Percentiles rank a stretch among this genome's conserved stretches.
phyloP scores from a whole-genome alignment of 2,113 vertebrate species.

The Sinocyclocheilus maitianheensis region DNA sequence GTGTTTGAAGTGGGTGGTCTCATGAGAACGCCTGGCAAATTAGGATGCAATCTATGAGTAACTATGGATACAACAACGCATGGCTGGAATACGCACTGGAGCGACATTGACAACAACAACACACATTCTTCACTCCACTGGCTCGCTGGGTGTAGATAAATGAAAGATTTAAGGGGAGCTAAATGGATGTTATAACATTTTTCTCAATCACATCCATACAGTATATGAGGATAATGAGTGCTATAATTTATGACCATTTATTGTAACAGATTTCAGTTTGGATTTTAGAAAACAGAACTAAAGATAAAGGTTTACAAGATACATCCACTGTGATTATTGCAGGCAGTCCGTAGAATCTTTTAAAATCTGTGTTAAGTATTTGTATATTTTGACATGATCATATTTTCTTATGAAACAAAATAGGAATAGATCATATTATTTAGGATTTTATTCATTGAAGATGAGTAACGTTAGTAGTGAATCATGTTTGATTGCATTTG shows the following conservation, averaged over 20 bases:
- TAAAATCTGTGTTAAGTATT: background rate
- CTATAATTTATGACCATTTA: background rate
- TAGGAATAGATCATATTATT: background rate
- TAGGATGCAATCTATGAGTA: conserved; percentile 58
- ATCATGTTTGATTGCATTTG: background rate
- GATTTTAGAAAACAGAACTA: background rate
- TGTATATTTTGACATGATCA: background rate
- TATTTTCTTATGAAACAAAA: too few species aligned
- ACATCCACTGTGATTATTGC: background rate
- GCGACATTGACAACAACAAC: conserved; percentile 36
- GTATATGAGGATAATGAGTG: background rate
- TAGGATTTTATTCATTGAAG: background rate
- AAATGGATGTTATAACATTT: background rate
- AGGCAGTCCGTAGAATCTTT: background rate
- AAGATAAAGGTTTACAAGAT: background rate
- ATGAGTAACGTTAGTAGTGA: background rate
- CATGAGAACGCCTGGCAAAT: conserved; percentile 49
- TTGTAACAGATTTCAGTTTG: background rate
- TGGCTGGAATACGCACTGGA: conserved; percentile 36
- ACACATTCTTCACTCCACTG: background rate
- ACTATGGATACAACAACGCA: conserved; percentile 53
- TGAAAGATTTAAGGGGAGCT: background rate
- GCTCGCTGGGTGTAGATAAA: conserved; percentile 25
- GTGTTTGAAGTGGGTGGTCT: conserved; percentile 29
- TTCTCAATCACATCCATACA: background rate